Conservation (phyloP, 2,888 invertebrate genomes). For the Lithosia quadra region DNA sequence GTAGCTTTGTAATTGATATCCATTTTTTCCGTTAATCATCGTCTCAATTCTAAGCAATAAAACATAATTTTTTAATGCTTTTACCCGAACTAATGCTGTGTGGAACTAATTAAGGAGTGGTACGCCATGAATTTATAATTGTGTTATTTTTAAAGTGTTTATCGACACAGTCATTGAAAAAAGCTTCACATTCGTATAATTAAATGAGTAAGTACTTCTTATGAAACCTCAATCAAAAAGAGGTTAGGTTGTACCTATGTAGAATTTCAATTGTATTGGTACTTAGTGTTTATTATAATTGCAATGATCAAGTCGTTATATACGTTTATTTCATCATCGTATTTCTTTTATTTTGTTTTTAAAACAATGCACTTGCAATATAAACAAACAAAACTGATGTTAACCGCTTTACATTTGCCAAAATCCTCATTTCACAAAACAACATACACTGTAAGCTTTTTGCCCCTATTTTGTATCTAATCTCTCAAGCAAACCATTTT, state of each 20-base stretch:
- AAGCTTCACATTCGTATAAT: conserved; percentile 1
- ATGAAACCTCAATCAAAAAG: not conserved
- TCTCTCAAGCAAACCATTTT: conserved; percentile 25
- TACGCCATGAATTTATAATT: conserved; percentile 31
- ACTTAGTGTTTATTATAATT: not conserved
- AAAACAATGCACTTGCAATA: not conserved
- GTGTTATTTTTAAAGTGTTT: conserved; percentile 7
- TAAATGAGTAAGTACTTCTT: conserved; percentile 3
- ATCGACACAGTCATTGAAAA: conserved; percentile 24
- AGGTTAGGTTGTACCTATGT: not conserved
- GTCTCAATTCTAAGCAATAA: conserved; percentile 39
- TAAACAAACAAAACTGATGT: not conserved
- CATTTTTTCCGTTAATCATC: conserved; percentile 27
- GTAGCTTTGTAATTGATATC: conserved; percentile 27
- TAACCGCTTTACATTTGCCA: conserved; percentile 6
- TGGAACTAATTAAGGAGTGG: conserved; percentile 32
- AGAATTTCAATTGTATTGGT: not conserved
- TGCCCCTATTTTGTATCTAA: conserved; percentile 26
- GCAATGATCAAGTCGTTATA: not conserved
- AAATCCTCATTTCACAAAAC: conserved; percentile 13
- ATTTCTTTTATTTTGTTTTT: too few relatives aligned
- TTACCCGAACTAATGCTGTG: conserved; percentile 7
- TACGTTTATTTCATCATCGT: not conserved
- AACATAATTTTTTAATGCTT: conserved; percentile 28
- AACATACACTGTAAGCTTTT: conserved; percentile 23